phyloP scores from a whole-genome alignment of 2,888 invertebrate species.

The Tetrapedia diversipes region DNA sequence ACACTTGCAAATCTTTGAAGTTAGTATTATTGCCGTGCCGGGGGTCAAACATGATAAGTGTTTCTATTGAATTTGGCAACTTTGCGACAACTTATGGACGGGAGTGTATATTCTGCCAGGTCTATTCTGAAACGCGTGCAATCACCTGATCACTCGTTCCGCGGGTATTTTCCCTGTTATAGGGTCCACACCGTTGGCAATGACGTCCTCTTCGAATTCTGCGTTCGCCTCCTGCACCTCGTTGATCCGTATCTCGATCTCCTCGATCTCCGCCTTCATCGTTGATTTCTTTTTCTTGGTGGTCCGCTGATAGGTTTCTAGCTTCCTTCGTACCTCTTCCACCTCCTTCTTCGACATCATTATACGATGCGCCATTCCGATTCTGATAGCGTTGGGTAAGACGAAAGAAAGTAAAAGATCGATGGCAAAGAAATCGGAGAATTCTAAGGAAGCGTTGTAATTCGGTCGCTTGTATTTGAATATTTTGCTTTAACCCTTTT shows the following conservation, averaged over 20 bases:
- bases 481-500: too few relatives aligned
- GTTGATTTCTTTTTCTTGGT: conserved; percentile 82
- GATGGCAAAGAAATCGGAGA: too few relatives aligned
- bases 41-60: too few relatives aligned
- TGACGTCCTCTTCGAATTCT: conserved; percentile 84
- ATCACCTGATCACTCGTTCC: conserved; percentile 84
- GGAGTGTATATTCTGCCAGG: too few relatives aligned
- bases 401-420: neutral
- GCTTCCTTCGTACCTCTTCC: conserved; percentile 81
- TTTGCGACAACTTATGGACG: too few relatives aligned
- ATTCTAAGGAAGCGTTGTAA: too few relatives aligned
- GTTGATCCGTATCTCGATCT: conserved; percentile 83
- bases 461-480: too few relatives aligned
- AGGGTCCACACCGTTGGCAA: conserved; percentile 84
- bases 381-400: conserved; percentile 69
- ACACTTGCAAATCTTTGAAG: too few relatives aligned
- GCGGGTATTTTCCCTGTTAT: conserved; percentile 87
- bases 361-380: conserved; percentile 84
- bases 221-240: conserved; percentile 84
- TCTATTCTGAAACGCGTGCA: neutral
- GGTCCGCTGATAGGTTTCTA: conserved; percentile 76
- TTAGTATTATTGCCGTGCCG: too few relatives aligned
- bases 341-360: conserved; percentile 84
- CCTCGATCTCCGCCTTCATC: conserved; percentile 85
- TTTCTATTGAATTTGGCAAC: too few relatives aligned